Base-by-base conservation (phyloP, 2,113 vertebrate genomes). In the Syngnathus typhle region DNA sequence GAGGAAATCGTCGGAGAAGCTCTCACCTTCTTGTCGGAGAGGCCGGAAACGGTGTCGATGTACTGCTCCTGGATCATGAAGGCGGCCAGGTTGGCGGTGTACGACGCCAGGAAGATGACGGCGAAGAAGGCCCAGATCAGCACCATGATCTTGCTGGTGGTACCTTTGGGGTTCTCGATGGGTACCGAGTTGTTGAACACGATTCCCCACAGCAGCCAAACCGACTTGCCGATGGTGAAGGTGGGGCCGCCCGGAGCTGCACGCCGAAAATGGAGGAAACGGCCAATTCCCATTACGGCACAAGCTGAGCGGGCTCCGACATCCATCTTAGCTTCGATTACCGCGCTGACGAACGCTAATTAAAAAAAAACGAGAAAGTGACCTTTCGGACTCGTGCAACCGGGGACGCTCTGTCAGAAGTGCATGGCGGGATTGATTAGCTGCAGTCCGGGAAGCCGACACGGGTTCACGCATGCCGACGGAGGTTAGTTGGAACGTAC, bases 61-160 rank as follows among this genome's bases (percentile, higher is more conserved):
- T 98, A 99, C 70, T 99, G 96, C 84, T 99, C 97, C 87, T 99
- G 97, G 84, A 99, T 99, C 97, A 99, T 99, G 84, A 99, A 99
- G 80, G 97, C 97, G 0, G 97, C 96, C 87, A 98, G 82, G 89
- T 98, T 99, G 85, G 97, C 97, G 0, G 97, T 99, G 88, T 99
- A 98, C 71, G 96, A 98, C 81, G 97, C 97, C 0, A 99, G 91
- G 88, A 99, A 99, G 84, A 99, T 99, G 79, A 99, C 97, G 0
- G 97, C 97, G 0, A 99, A 99, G 90, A 99, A 99, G 51, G 97
- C 97, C 97, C 97, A 99, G 73, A 99, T 88, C 43, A 98, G 91
- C 3, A 99, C 97, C 97, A 99, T 99, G 89, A 99, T 96, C 89
- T 99, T 99, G 87, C 96, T 98, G 76, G 97, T 98, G 55, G 97